Evolutionary conservation across 1,140 invertebrate genomes (phyloP), one percentile per base, ranked within the genome.

Genomic region (Panagrolaimus sp.): DNA sequence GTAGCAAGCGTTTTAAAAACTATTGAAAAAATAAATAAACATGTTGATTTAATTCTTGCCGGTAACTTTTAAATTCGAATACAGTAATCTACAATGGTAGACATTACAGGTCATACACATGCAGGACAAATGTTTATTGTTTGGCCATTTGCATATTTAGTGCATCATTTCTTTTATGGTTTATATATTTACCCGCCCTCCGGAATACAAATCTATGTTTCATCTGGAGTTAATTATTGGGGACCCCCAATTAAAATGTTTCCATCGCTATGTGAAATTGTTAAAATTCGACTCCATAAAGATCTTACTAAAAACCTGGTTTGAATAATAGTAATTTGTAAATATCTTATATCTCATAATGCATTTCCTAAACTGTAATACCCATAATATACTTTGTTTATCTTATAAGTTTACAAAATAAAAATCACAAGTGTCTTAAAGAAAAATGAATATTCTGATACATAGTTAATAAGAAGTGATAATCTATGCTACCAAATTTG

Each of bases 161-260:
- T n/a, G 9, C 76, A 73, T 44, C 43, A 31, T n/a, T 73, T 70
- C 45, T 48, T 73, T 16, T 65, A 71, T 46, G 72, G 72, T 23
- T 57, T 75, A 8, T 73, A 73, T 48, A 42, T 4, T 13, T 51
- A 73, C 23, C 9, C 44, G 14, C 16, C 46, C 23, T 46, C 67
- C 5, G 72, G 66, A 27, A 70, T 65, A 1, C 72, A 73, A 46
- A 53, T 73, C 23, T 73, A 44, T 61, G 72, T 73, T 13, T 74
- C 71, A 11, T 42, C 72, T 16, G 72, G 72, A 16, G 72, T 73
- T 16, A 73, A 73, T 47, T 73, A 73, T 44, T 73, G 72, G 72
- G 72, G 72, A 2, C 67, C 67, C 1, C 67, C 67, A 9, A 46
- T 68, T n/a, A 68, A 68, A 65, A 68, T 68, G 67, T 42, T 20